A percentile compares a stretch with the other conserved stretches of the same genome.
These are phyloP conservation scores for Patella caerulea DNA, from an alignment of 2,888 invertebrate genomes.

Conservation along the genomic window DNA sequence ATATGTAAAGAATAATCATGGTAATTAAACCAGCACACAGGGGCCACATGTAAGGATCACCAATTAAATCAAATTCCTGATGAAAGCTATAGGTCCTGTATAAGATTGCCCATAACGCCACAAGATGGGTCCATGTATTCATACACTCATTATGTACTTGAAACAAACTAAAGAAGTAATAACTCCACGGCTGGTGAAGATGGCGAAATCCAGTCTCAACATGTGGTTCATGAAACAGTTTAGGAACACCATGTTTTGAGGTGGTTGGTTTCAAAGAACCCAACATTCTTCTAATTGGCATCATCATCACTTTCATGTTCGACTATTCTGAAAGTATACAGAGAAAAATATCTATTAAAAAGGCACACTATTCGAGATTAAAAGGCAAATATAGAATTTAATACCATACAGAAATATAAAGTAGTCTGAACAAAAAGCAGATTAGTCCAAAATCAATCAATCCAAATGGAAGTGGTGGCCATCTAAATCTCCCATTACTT, in stretches of 20 bases:
- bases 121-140: slow-evolving; percentile 70
- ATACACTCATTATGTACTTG: slow-evolving; percentile 70
- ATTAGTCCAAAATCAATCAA: no score
- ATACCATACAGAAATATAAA: no score
- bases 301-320: not conserved
- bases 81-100: slow-evolving; percentile 47
- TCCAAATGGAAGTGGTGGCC: no score
- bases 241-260: slow-evolving; percentile 59
- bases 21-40: slow-evolving; percentile 62
- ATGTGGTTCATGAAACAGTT: slow-evolving; percentile 67
- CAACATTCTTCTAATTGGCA: slow-evolving; percentile 22
- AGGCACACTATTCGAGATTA: no score
- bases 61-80: slow-evolving; percentile 57
- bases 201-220: slow-evolving; percentile 67
- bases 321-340: no score
- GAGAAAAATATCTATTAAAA: no score
- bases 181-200: slow-evolving; percentile 66
- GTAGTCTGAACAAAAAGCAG: no score
- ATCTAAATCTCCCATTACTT: no score
- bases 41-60: slow-evolving; percentile 68
- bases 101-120: slow-evolving; percentile 54
- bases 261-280: slow-evolving; percentile 48
- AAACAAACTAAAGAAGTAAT: slow-evolving; percentile 65
- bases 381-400: no score
- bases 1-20: slow-evolving; percentile 62